These are phyloP conservation scores for Vannuccia rotundouncinata DNA, from an alignment of 2,888 invertebrate genomes.

Conservation along the genomic window DNA sequence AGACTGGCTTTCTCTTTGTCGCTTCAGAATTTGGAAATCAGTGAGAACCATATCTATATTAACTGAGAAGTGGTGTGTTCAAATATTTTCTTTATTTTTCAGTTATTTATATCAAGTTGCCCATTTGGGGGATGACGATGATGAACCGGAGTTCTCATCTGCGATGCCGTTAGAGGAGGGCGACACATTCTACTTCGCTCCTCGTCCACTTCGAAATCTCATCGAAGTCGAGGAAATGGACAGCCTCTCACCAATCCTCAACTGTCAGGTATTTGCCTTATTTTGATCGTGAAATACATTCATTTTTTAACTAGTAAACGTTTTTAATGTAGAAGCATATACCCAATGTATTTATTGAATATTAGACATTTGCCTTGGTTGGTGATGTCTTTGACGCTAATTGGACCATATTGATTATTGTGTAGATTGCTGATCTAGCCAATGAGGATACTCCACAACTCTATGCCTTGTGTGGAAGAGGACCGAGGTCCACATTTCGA, in stretches of 20 bases:
- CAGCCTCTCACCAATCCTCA: conserved; percentile 82
- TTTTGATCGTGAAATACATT: conserved; percentile 42
- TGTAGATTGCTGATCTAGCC: conserved; percentile 63
- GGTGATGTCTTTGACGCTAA: too few relatives aligned
- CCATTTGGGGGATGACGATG: conserved; percentile 96
- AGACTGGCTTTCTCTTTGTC: conserved; percentile 95
- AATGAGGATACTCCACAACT: conserved; percentile 98
- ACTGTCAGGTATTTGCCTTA: conserved; percentile 52
- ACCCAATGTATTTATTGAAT: too few relatives aligned
- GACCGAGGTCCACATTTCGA: conserved; percentile 82
- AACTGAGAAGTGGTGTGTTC: not conserved
- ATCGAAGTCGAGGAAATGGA: conserved; percentile 94
- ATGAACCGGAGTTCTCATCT: conserved; percentile 95
- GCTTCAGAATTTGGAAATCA: conserved; percentile 99
- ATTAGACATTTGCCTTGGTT: too few relatives aligned
- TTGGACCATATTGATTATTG: too few relatives aligned
- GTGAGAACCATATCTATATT: conserved; percentile 63
- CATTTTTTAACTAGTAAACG: too few relatives aligned
- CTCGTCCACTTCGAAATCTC: conserved; percentile 81
- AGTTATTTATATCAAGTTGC: conserved; percentile 96
- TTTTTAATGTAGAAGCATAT: too few relatives aligned
- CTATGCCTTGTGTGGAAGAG: conserved; percentile 88
- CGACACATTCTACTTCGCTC: conserved; percentile 96
- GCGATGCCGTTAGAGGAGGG: conserved; percentile 97
- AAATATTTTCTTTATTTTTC: conserved; percentile 49